Percentiles rank a stretch among this genome's conserved stretches.
Evolutionary conservation across 2,888 invertebrate species (phyloP).

Genomic region (Terebella lapidaria): DNA sequence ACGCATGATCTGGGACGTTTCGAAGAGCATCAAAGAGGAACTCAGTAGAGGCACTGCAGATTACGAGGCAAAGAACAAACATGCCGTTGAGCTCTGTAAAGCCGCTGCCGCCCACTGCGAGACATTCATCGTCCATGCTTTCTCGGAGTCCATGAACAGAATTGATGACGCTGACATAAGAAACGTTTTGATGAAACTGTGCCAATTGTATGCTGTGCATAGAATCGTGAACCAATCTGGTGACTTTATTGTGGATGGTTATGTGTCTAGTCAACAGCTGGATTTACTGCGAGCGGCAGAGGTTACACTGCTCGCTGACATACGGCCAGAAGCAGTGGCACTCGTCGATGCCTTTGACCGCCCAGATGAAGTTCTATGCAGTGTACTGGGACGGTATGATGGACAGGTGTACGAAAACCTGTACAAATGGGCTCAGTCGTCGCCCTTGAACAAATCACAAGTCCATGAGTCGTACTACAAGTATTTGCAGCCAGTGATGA

Average conservation of each 20-base stretch:
- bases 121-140: not conserved
- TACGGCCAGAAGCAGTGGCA: constrained; percentile 83
- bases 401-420: constrained; percentile 55
- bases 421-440: constrained; percentile 52
- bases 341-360: constrained; percentile 86
- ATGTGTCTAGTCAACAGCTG: constrained; percentile 9
- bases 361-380: constrained; percentile 43
- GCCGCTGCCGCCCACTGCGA: too few relatives aligned
- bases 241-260: constrained; percentile 8
- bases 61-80: too few relatives aligned
- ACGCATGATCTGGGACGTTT: not conserved
- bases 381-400: constrained; percentile 52
- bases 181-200: not conserved
- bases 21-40: too few relatives aligned
- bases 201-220: not conserved
- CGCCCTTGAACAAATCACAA: constrained; percentile 35
- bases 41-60: too few relatives aligned
- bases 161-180: not conserved
- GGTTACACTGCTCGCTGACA: constrained; percentile 60
- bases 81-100: too few relatives aligned
- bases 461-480: not conserved
- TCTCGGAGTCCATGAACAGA: not conserved
- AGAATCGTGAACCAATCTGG: not conserved
- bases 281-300: not conserved
- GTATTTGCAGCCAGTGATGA: not conserved